Conservation (phyloP, 2,797 vertebrate genomes). For the Corythornis leucogaster region DNA sequence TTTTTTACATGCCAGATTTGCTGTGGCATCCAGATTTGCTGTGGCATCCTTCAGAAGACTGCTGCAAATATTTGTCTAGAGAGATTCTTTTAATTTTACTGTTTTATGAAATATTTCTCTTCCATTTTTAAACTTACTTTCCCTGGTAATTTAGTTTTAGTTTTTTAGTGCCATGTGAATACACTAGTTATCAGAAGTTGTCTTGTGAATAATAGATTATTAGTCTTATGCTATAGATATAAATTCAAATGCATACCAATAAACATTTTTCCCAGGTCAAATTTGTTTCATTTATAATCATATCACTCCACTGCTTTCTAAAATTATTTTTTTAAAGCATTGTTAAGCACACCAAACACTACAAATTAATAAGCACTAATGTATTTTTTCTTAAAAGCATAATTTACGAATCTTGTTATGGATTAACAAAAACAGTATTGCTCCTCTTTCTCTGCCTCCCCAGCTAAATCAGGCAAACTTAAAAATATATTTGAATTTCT, state of each 20-base stretch:
- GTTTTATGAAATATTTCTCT: background rate
- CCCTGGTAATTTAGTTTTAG: background rate
- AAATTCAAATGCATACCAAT: background rate
- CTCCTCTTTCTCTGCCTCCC: background rate
- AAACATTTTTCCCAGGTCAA: background rate
- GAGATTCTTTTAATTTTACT: background rate
- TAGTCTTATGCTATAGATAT: background rate
- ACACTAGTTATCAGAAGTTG: background rate
- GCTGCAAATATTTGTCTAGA: background rate
- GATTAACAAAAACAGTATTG: background rate
- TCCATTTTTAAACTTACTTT: background rate
- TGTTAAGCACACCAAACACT: background rate
- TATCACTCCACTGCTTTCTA: background rate
- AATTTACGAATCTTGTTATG: background rate
- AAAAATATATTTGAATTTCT: slow-evolving; percentile 33
- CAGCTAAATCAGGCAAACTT: background rate
- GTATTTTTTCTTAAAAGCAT: background rate
- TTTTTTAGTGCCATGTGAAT: background rate
- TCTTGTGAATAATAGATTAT: background rate
- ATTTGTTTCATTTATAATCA: background rate
- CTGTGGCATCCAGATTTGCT: background rate
- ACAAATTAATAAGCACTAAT: background rate
- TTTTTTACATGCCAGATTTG: background rate
- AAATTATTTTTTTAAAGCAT: background rate
- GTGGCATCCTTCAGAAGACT: background rate